Evolutionary conservation across 2,113 vertebrate species (phyloP).

Genomic region (Thunnus thynnus): DNA sequence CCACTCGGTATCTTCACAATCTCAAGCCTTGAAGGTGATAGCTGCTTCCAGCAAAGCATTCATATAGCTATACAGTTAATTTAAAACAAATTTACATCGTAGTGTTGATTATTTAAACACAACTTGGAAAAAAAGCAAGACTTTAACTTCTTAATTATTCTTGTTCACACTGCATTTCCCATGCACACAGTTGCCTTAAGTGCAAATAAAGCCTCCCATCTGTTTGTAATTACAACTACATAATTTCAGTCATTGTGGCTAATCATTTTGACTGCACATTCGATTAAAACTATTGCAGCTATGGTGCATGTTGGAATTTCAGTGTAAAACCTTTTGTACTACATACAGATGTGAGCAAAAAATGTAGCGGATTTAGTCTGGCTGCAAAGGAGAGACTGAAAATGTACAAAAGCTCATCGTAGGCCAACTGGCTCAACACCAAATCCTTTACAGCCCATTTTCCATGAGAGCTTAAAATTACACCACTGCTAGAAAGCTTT

Average conservation of each 20-base stretch:
- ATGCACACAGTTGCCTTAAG: constrained; percentile 96
- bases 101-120: constrained; percentile 97
- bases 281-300: constrained; percentile 95
- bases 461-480: constrained; percentile 92
- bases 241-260: constrained; percentile 98
- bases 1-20: constrained; percentile 18
- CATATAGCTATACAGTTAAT: constrained; percentile 97
- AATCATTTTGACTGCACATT: constrained; percentile 99
- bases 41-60: constrained; percentile 86
- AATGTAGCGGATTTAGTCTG: background rate
- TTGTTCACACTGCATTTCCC: constrained; percentile 99
- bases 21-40: constrained; percentile 48
- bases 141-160: constrained; percentile 99
- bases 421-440: constrained; percentile 50
- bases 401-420: constrained; percentile 19
- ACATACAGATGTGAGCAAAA: constrained; percentile 24
- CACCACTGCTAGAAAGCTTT: constrained; percentile 90
- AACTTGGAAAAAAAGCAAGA: constrained; percentile 85
- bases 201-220: constrained; percentile 99
- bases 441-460: constrained; percentile 93
- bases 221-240: constrained; percentile 99
- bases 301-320: constrained; percentile 52
- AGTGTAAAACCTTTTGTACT: constrained; percentile 31
- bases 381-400: constrained; percentile 14
- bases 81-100: constrained; percentile 98